Evolutionary conservation across 2,888 invertebrate genomes (phyloP).

Genomic region (Polylopha cassiicola): DNA sequence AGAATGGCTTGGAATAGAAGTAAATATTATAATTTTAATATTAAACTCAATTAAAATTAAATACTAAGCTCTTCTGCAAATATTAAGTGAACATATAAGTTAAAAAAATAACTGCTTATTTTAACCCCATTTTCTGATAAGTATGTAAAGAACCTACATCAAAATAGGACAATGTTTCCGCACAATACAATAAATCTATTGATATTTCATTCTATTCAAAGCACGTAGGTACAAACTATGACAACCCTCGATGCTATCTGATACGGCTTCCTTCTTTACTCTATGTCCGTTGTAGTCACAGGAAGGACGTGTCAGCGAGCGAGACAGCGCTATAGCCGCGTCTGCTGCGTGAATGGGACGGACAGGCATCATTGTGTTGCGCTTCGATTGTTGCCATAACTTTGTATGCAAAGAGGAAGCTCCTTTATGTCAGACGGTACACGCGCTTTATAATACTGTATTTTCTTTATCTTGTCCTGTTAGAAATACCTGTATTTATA

Average conservation of each 20-base stretch:
- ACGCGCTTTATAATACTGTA: conserved; percentile 35
- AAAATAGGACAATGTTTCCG: neutral
- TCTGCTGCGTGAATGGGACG: conserved; percentile 57
- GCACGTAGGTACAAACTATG: conserved; percentile 38
- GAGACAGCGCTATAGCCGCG: conserved; percentile 60
- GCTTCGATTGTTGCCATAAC: conserved; percentile 55
- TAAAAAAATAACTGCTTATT: too few relatives aligned
- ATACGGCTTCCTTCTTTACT: conserved; percentile 38
- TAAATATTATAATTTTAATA: too few relatives aligned
- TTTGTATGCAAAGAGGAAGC: conserved; percentile 64
- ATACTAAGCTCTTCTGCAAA: too few relatives aligned
- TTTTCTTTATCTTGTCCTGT: conserved; percentile 25
- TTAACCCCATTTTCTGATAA: too few relatives aligned
- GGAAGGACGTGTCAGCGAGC: conserved; percentile 68
- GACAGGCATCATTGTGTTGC: conserved; percentile 62
- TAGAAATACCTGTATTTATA: too few relatives aligned
- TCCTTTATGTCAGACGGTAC: conserved; percentile 48
- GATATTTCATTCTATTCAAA: conserved; percentile 41
- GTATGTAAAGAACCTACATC: too few relatives aligned
- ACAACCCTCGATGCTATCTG: conserved; percentile 52
- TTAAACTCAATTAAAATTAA: too few relatives aligned
- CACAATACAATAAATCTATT: conserved; percentile 24
- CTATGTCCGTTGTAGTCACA: conserved; percentile 51
- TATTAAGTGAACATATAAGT: too few relatives aligned
- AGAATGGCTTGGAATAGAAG: too few relatives aligned